phyloP scores from a whole-genome alignment of 2,888 invertebrate species.

The Frankliniella fusca region DNA sequence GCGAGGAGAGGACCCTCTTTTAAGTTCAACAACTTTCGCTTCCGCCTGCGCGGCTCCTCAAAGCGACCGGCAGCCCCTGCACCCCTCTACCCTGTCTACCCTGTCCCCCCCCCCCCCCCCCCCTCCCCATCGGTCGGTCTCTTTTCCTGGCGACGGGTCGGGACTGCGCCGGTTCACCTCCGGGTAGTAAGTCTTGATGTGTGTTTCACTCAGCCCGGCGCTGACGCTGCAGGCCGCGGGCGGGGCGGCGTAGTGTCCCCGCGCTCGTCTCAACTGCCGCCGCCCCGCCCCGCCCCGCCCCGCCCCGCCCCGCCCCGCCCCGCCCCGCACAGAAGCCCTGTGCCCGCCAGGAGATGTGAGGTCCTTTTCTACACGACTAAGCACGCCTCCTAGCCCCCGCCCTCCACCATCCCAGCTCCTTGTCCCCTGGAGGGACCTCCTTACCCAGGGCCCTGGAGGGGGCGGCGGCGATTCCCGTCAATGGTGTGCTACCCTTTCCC shows the following conservation, averaged over 20 bases:
- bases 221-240: no score
- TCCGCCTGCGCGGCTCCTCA: background rate
- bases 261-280: no score
- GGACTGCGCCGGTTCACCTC: background rate
- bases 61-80: background rate
- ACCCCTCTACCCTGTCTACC: background rate
- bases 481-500: no score
- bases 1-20: background rate
- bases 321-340: no score
- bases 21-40: slow-evolving; percentile 17
- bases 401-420: background rate
- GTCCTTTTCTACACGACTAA: slow-evolving; percentile 18
- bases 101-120: background rate
- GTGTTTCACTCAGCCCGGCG: no score
- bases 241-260: no score
- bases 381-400: background rate
- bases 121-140: background rate
- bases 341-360: background rate
- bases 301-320: no score
- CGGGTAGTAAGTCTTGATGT: background rate
- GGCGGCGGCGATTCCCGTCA: no score
- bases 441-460: background rate
- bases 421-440: background rate
- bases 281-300: no score
- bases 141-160: background rate